Evolutionary conservation across 2,888 invertebrate species (phyloP), one percentile per base, ranked within the genome.

Genomic region (Hoplodrina ambigua): DNA sequence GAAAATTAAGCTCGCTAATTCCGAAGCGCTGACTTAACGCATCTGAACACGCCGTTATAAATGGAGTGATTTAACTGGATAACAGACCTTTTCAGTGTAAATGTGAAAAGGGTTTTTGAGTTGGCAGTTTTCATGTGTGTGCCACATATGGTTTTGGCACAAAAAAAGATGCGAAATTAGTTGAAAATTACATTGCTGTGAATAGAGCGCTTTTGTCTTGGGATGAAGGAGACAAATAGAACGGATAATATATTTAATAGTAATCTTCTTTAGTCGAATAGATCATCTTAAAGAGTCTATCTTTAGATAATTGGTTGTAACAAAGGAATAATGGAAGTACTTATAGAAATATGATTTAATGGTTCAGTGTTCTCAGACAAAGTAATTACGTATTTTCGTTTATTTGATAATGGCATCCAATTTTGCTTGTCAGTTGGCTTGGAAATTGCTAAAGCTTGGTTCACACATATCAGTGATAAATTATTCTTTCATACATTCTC

Each of bases 51-150:
- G 30, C 69, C 64, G 61, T 83, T 78, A 78, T 78, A 75, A 83
- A 78, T 70, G 75, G 78, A 78, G 69, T 83, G 79, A 83, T 78
- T 83, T 79, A 78, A 73, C 81, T 61, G 73, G 72, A 75, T 82
- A 81, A 81, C 73, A 61, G 71, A 72, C 79, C 75, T 81, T 75
- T 78, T 69, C 71, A 64, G 76, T 76, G 69, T 58, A 72, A 83
- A 83, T 61, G 79, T 72, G 82, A 80, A 83, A 69, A 82, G 82
- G 82, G 82, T 83, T 83, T 75, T 78, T 62, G 71, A 70, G 81
- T 63, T 71, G 75, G 72, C 81, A 70, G 81, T 73, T 81, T 72
- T 81, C 55, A 65, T 53, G 58, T 19, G 67, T 55, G 58, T 19
- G 59, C 44, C 30, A 64, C 74, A 54, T 69, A 65, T 62, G 67